Base-by-base conservation (phyloP, 2,797 vertebrate genomes). In the Darevskia nairensis region DNA sequence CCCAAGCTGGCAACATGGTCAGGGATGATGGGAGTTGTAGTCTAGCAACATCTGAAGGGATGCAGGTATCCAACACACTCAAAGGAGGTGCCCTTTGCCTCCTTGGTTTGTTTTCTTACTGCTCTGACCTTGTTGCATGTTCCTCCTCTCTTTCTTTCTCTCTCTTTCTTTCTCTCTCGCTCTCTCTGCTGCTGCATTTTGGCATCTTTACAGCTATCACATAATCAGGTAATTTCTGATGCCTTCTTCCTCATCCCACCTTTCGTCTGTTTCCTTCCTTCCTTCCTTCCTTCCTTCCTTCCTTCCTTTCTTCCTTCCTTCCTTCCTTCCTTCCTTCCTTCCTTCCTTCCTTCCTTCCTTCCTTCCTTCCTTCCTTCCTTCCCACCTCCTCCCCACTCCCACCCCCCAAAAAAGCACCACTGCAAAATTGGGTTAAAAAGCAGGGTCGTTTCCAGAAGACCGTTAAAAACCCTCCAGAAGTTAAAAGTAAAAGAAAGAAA, bases 151-250 rank as follows among this genome's bases (percentile, higher is more conserved):
- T 97, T 97, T 98, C 97, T 97, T 97, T 98, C 97, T 97, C 97
- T 97, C 96, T 97, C 97, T 97, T 94, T 96, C 91, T 94, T 90
- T 95, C 21, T 72, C 3, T 68, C 2, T 69, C 64, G 44, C 35
- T 76, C 83, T 84, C 94, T 97, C 97, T 98, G 83, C 98, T 98
- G 98, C 98, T 99, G 98, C 98, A 98, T 98, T 98, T 97, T 98
- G 98, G 98, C 98, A 97, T 98, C 98, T 98, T 89, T 97, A 98
- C 98, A 99, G 99, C 98, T 99, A 98, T 99, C 99, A 99, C 98
- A 97, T 98, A 97, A 99, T 99, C 98, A 99, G 99, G 99, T 99
- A 99, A 99, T 98, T 89, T 97, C 96, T 97, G 97, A 96, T 97
- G 97, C 94, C 96, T 94, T 96, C 97, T 87, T 94, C 91, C 90